Percentiles rank a stretch among this genome's conserved stretches.
These are phyloP conservation scores for Mesorhabditis spiculigera DNA, from an alignment of 2,888 invertebrate genomes.

Conservation along the genomic window DNA sequence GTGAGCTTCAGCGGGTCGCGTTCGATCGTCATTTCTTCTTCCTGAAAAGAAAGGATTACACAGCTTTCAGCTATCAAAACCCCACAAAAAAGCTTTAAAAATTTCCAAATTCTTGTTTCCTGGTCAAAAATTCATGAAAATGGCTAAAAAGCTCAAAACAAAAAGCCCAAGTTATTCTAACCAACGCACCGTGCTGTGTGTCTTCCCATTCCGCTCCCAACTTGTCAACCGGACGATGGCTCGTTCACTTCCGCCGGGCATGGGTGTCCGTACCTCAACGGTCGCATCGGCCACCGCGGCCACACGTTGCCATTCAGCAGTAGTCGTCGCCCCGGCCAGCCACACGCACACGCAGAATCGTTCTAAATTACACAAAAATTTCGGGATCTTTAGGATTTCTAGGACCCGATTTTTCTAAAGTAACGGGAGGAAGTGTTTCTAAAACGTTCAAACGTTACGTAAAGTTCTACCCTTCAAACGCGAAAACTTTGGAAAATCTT, in stretches of 20 bases:
- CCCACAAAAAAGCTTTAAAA: no score
- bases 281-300: conserved; percentile 2
- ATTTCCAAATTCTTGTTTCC: no score
- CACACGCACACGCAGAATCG: not conserved
- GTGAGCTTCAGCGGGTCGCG: not conserved
- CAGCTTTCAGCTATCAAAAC: no score
- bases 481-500: no score
- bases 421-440: no score
- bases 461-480: no score
- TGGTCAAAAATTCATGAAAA: not conserved
- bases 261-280: not conserved
- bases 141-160: not conserved
- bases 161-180: no score
- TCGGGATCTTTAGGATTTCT: no score
- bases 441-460: no score
- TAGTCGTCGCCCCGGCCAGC: not conserved
- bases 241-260: not conserved
- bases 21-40: not conserved
- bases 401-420: no score
- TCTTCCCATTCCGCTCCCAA: not conserved
- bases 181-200: no score
- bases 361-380: no score
- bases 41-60: not conserved
- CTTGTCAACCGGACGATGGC: not conserved
- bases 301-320: not conserved